Percentiles rank a stretch among this genome's conserved stretches.
phyloP scores from a whole-genome alignment of 2,113 vertebrate species.

The Dendrocopos noguchii region DNA sequence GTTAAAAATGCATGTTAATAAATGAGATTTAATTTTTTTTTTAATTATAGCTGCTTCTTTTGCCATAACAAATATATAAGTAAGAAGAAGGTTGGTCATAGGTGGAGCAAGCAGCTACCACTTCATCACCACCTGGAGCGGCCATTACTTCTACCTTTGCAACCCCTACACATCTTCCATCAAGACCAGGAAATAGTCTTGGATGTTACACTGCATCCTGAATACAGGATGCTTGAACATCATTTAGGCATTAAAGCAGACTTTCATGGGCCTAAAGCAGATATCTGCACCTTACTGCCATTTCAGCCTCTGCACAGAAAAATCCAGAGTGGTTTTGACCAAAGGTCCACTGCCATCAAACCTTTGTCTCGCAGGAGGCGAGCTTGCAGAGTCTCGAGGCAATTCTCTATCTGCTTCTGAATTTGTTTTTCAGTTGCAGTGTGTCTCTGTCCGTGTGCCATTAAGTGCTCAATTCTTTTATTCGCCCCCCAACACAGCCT shows the following conservation, averaged over 20 bases:
- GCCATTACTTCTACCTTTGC: neutral
- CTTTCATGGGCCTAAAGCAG: neutral
- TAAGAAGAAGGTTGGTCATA: neutral
- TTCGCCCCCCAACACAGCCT: neutral
- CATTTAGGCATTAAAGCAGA: neutral
- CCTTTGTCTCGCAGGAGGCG: neutral
- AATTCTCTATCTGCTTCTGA: slow-evolving; percentile 62
- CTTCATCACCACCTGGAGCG: neutral
- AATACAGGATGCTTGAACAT: neutral
- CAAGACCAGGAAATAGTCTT: neutral
- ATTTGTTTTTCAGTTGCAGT: slow-evolving; percentile 58
- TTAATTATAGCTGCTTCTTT: neutral
- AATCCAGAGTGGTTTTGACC: neutral
- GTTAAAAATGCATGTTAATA: slow-evolving; percentile 4
- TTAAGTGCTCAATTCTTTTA: slow-evolving; percentile 63
- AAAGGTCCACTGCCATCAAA: neutral
- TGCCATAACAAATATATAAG: neutral
- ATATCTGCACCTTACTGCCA: neutral
- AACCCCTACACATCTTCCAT: neutral
- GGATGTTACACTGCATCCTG: accelerated
- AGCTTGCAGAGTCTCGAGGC: slow-evolving; percentile 47
- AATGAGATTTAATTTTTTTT: neutral
- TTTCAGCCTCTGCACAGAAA: neutral
- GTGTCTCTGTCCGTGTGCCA: slow-evolving; percentile 54
- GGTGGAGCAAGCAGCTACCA: neutral